Conservation (phyloP, 2,797 vertebrate genomes). For the Catostomus latipinnis region DNA sequence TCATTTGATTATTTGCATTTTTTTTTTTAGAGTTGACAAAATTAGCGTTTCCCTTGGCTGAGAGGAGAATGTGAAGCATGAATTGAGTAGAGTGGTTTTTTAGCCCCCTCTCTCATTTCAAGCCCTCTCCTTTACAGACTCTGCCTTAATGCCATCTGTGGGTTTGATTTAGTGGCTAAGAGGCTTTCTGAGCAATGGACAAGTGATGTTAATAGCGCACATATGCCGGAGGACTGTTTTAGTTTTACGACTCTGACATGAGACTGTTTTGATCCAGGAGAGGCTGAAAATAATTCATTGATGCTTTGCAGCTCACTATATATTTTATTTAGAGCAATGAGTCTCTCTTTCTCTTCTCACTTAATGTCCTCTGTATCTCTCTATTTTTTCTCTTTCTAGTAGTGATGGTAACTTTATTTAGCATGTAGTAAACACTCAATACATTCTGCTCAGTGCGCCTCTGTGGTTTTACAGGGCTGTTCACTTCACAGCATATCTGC, state of each 20-base stretch:
- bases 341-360: neutral
- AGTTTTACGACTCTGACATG: slow-evolving; percentile 49
- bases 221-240: slow-evolving; percentile 56
- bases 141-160: slow-evolving; percentile 47
- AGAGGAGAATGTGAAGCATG: slow-evolving; percentile 26
- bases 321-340: slow-evolving; percentile 45
- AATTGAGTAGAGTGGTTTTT: slow-evolving; percentile 32
- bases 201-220: slow-evolving; percentile 54
- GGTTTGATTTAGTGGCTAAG: slow-evolving; percentile 55
- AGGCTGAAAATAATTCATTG: slow-evolving; percentile 40
- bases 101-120: neutral
- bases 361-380: slow-evolving; percentile 8
- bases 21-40: neutral
- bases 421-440: slow-evolving; percentile 43
- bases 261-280: slow-evolving; percentile 45
- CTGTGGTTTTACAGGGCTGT: slow-evolving; percentile 62
- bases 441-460: slow-evolving; percentile 43
- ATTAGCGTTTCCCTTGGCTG: slow-evolving; percentile 20
- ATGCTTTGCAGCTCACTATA: slow-evolving; percentile 19
- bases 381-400: neutral
- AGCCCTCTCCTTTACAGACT: slow-evolving; percentile 2
- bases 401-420: slow-evolving; percentile 52
- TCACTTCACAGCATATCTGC: slow-evolving; percentile 60
- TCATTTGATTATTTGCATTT: slow-evolving; percentile 9
- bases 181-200: slow-evolving; percentile 50